phyloP scores from a whole-genome alignment of 2,797 vertebrate genomes.

The Atherinosoma microstoma region DNA sequence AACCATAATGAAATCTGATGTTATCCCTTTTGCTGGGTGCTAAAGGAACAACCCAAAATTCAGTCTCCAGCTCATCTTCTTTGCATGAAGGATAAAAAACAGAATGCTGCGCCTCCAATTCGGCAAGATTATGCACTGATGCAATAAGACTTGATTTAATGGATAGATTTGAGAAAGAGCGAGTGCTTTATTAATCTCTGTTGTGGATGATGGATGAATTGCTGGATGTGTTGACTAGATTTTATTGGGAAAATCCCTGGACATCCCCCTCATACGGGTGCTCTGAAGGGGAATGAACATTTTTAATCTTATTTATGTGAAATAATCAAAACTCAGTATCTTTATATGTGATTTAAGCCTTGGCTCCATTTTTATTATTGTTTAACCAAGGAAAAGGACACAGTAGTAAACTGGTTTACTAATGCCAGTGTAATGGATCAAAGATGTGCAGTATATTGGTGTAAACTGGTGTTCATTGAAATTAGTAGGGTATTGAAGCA shows the following conservation, averaged over 20 bases:
- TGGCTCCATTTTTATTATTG: constrained; percentile 9
- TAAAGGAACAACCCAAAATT: constrained; percentile 32
- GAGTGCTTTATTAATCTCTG: constrained; percentile 32
- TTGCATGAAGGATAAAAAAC: constrained; percentile 25
- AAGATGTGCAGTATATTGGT: not conserved
- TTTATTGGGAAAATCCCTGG: constrained; percentile 43
- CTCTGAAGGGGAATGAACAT: constrained; percentile 9
- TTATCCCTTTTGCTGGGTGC: constrained; percentile 23
- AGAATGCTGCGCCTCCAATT: constrained; percentile 16
- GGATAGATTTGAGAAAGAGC: constrained; percentile 24
- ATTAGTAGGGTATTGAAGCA: not conserved
- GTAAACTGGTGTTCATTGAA: not conserved
- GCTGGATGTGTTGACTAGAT: constrained; percentile 25
- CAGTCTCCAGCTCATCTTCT: constrained; percentile 12
- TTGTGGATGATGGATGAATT: constrained; percentile 36
- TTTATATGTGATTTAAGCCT: constrained; percentile 13
- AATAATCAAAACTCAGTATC: constrained; percentile 23
- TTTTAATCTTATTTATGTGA: constrained; percentile 32
- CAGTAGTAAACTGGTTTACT: not conserved
- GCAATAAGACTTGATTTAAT: constrained; percentile 47
- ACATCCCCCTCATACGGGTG: constrained; percentile 6
- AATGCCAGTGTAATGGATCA: not conserved
- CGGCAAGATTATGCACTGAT: constrained; percentile 38
- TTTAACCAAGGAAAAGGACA: not conserved
- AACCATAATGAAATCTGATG: constrained; percentile 47